A percentile compares a stretch with the other conserved stretches of the same genome.
phyloP scores from a whole-genome alignment of 2,113 vertebrate genomes.

The Plecotus auritus region DNA sequence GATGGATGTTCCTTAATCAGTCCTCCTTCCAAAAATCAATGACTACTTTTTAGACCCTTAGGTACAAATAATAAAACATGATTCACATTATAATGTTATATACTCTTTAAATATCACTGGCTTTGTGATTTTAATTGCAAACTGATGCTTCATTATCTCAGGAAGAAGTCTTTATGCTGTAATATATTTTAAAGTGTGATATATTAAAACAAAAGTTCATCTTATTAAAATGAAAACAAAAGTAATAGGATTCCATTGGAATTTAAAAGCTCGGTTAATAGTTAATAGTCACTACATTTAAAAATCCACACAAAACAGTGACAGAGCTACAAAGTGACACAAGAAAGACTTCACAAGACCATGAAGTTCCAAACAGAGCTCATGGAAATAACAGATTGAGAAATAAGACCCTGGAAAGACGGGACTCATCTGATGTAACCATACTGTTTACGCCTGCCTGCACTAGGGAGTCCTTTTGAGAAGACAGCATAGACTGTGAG shows the following conservation, averaged over 20 bases:
- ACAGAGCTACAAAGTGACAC: not conserved
- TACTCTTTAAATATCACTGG: constrained; percentile 21
- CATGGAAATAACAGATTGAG: not conserved
- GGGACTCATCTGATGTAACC: not conserved
- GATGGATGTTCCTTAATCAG: not conserved
- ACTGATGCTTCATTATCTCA: constrained; percentile 17
- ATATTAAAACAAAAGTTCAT: constrained; percentile 11
- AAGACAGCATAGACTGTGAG: not conserved
- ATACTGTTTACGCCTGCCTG: not conserved
- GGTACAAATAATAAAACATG: constrained; percentile 32
- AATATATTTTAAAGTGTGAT: constrained; percentile 16
- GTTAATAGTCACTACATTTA: not conserved
- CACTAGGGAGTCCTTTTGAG: not conserved
- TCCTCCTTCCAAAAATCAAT: constrained; percentile 26
- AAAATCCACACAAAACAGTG: constrained; percentile 9
- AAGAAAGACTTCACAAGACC: not conserved
- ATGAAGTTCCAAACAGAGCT: not conserved
- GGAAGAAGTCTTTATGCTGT: not conserved
- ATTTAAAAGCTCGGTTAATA: constrained; percentile 5
- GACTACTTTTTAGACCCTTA: not conserved
- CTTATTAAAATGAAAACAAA: constrained; percentile 33
- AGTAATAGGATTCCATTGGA: not conserved
- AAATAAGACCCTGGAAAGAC: not conserved
- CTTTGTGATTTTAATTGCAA: constrained; percentile 48
- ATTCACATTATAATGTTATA: constrained; percentile 16